Conservation (phyloP, 2,888 invertebrate genomes). For the Cyaniris semiargus region DNA sequence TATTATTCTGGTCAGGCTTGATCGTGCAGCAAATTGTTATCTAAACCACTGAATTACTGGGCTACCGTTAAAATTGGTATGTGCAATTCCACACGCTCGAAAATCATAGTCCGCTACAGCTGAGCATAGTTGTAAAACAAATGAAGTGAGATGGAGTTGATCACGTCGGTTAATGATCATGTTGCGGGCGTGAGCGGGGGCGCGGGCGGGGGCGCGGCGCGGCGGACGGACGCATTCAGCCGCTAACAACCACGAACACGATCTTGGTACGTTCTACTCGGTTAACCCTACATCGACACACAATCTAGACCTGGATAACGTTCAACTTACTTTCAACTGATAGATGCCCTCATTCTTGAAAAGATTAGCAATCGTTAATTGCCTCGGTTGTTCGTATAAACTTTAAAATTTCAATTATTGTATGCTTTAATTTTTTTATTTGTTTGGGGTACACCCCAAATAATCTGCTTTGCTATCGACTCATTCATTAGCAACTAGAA, state of each 20-base stretch:
- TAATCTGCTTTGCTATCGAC: too few relatives aligned
- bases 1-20: not conserved
- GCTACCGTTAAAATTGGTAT: slow-evolving; percentile 12
- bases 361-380: not conserved
- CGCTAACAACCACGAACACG: slow-evolving; percentile 32
- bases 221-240: slow-evolving; percentile 30
- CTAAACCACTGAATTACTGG: not conserved
- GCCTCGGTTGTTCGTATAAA: not conserved
- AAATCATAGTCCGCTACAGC: not conserved
- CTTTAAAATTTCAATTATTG: too few relatives aligned
- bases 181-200: not conserved
- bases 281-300: slow-evolving; percentile 11
- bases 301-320: not conserved
- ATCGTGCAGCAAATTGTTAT: slow-evolving; percentile 7
- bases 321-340: slow-evolving; percentile 8
- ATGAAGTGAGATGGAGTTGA: slow-evolving; percentile 6
- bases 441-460: too few relatives aligned
- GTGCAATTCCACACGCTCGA: slow-evolving; percentile 8
- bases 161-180: not conserved
- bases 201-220: not conserved
- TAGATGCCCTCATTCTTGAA: not conserved
- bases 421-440: too few relatives aligned
- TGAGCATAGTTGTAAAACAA: slow-evolving; percentile 18
- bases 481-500: too few relatives aligned
- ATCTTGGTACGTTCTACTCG: slow-evolving; percentile 2